Percentiles rank a stretch among this genome's conserved stretches.
Conservation (phyloP, 2,888 invertebrate genomes). For the Caenorhabditis sinica region DNA sequence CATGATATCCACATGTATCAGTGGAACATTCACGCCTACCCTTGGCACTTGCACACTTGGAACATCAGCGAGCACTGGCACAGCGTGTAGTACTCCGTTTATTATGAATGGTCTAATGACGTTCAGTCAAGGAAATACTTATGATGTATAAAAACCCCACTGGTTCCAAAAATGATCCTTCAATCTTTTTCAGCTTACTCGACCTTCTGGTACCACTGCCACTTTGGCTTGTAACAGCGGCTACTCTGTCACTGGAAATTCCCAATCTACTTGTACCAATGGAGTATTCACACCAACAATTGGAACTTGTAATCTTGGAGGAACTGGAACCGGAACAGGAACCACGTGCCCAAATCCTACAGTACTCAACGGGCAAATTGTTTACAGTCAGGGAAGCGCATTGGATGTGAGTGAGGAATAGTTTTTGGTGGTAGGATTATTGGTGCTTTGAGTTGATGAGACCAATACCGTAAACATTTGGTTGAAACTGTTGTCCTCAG, state of each 20-base stretch:
- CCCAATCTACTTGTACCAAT: constrained; percentile 38
- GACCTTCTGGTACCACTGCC: constrained; percentile 17
- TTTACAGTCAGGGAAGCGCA: too few species aligned
- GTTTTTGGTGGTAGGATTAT: too few species aligned
- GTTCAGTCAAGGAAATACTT: constrained; percentile 47
- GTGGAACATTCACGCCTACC: constrained; percentile 63
- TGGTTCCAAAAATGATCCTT: too few species aligned
- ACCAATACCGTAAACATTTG: too few species aligned
- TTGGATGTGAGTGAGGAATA: too few species aligned
- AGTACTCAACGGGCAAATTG: too few species aligned
- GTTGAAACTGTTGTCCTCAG: too few species aligned
- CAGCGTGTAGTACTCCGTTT: constrained; percentile 35
- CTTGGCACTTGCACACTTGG: constrained; percentile 60
- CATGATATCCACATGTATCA: constrained; percentile 37
- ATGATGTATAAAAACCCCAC: too few species aligned
- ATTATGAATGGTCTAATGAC: constrained; percentile 49
- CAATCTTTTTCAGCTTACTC: constrained; percentile 5
- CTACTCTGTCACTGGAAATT: constrained; percentile 55
- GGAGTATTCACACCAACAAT: constrained; percentile 66
- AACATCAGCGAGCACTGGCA: constrained; percentile 22
- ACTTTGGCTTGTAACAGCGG: constrained; percentile 72
- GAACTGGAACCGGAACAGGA: constrained; percentile 2
- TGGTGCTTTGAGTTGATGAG: too few species aligned
- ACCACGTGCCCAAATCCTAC: constrained; percentile 18
- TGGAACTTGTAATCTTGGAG: constrained; percentile 54